Conservation (phyloP, 2,888 invertebrate species). For the Napeogenes sylphis region DNA sequence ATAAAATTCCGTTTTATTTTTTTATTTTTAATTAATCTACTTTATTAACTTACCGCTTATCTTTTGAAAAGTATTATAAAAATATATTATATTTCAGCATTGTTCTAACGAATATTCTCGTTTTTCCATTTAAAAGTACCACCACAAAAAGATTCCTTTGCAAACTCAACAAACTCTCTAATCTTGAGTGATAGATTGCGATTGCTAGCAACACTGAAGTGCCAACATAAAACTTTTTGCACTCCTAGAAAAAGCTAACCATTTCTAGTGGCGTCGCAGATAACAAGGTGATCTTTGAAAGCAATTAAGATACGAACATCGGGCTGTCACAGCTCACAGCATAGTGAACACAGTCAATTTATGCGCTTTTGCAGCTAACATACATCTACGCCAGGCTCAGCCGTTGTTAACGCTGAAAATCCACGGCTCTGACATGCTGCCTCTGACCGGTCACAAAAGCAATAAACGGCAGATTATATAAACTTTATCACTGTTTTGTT, state of each 20-base stretch:
- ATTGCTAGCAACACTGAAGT: constrained; percentile 1
- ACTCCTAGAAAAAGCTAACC: constrained; percentile 25
- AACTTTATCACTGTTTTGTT: neutral
- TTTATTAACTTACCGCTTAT: too few relatives aligned
- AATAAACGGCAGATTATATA: constrained; percentile 7
- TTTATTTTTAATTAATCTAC: too few relatives aligned
- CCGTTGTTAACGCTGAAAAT: constrained; percentile 25
- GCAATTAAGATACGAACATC: constrained; percentile 73
- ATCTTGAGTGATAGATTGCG: neutral
- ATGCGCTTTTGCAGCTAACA: constrained; percentile 26
- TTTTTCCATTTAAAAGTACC: too few relatives aligned
- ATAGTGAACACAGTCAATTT: constrained; percentile 47
- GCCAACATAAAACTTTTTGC: constrained; percentile 15
- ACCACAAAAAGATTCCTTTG: too few relatives aligned
- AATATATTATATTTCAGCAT: too few relatives aligned
- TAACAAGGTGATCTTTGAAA: constrained; percentile 58
- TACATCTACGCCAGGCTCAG: constrained; percentile 27
- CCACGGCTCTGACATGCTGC: constrained; percentile 21
- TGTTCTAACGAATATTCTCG: too few relatives aligned
- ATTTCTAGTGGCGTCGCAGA: constrained; percentile 45
- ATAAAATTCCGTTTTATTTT: too few relatives aligned
- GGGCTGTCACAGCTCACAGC: constrained; percentile 63
- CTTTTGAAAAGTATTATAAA: too few relatives aligned
- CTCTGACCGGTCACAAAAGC: constrained; percentile 21
- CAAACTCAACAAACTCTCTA: neutral